Conservation (phyloP, 1,140 invertebrate genomes). For the Achroia grisella region DNA sequence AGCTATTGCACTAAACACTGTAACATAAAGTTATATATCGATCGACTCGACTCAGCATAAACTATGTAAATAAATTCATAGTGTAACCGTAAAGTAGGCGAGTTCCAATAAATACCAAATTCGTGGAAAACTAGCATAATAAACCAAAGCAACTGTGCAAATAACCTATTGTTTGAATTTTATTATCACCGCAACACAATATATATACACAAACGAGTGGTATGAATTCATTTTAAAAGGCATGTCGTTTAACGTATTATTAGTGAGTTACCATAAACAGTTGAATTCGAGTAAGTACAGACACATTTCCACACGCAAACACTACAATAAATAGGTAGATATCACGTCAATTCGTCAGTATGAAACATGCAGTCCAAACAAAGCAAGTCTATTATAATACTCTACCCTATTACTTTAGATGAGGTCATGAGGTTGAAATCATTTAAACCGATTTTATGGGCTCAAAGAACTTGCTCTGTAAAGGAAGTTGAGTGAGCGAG, state of each 20-base stretch:
- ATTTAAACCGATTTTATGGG: constrained; percentile 18
- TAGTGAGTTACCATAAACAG: constrained; percentile 9
- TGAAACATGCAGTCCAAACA: constrained; percentile 16
- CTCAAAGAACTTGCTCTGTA: constrained; percentile 9
- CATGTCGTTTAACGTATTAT: constrained; percentile 26
- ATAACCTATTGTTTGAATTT: constrained; percentile 5
- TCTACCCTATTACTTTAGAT: constrained; percentile 20
- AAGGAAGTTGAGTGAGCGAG: constrained; percentile 13
- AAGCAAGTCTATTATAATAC: constrained; percentile 16
- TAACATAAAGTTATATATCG: constrained; percentile 17
- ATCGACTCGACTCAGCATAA: constrained; percentile 1
- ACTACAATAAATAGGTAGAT: constrained; percentile 4
- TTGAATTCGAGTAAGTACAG: constrained; percentile 27
- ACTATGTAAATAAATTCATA: constrained; percentile 1
- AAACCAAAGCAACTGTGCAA: background rate
- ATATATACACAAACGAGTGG: constrained; percentile 16
- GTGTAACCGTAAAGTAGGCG: background rate
- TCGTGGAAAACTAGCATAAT: background rate
- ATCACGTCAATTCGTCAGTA: no score
- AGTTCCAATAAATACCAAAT: background rate
- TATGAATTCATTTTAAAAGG: constrained; percentile 32
- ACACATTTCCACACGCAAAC: constrained; percentile 19
- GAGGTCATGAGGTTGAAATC: constrained; percentile 34
- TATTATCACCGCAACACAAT: constrained; percentile 8
- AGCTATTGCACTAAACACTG: constrained; percentile 15